phyloP scores from a whole-genome alignment of 2,797 vertebrate species.

The Anolis apletophallus region DNA sequence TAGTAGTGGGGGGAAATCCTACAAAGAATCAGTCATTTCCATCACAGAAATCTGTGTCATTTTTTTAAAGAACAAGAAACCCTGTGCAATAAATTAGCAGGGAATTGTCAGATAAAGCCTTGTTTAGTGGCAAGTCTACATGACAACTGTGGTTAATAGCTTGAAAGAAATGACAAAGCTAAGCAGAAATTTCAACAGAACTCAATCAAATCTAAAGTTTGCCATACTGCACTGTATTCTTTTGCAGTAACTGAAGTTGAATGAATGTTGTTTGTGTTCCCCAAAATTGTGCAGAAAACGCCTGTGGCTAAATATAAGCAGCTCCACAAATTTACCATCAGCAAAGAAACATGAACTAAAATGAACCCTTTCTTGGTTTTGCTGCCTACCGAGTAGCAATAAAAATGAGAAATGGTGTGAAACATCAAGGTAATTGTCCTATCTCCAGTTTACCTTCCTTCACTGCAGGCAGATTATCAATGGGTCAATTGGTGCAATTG shows the following conservation, averaged over 20 bases:
- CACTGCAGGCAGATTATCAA: not conserved
- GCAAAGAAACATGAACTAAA: slow-evolving; percentile 1
- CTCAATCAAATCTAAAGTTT: slow-evolving; percentile 42
- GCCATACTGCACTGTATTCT: not conserved
- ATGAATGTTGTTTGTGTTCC: not conserved
- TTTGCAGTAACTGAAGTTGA: slow-evolving; percentile 31
- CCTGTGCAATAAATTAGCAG: slow-evolving; percentile 57
- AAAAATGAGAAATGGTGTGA: slow-evolving; percentile 36
- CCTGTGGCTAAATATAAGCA: not conserved
- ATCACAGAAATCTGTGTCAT: slow-evolving; percentile 38
- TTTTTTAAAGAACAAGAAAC: slow-evolving; percentile 15
- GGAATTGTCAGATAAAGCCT: slow-evolving; percentile 48
- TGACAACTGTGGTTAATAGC: slow-evolving; percentile 36
- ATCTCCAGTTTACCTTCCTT: slow-evolving; percentile 14
- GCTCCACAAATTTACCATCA: slow-evolving; percentile 12
- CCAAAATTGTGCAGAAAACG: not conserved
- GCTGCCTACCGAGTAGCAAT: slow-evolving; percentile 28
- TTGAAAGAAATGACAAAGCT: slow-evolving; percentile 54
- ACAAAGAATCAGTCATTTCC: slow-evolving; percentile 35
- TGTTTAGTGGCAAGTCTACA: slow-evolving; percentile 49
- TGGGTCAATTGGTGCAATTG: too few species aligned
- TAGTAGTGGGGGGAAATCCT: not conserved
- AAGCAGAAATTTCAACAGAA: slow-evolving; percentile 37
- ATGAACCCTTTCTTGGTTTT: slow-evolving; percentile 14
- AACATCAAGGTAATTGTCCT: slow-evolving; percentile 33